Base-by-base conservation (phyloP, 2,888 invertebrate species). In the Andrena hattorfiana region DNA sequence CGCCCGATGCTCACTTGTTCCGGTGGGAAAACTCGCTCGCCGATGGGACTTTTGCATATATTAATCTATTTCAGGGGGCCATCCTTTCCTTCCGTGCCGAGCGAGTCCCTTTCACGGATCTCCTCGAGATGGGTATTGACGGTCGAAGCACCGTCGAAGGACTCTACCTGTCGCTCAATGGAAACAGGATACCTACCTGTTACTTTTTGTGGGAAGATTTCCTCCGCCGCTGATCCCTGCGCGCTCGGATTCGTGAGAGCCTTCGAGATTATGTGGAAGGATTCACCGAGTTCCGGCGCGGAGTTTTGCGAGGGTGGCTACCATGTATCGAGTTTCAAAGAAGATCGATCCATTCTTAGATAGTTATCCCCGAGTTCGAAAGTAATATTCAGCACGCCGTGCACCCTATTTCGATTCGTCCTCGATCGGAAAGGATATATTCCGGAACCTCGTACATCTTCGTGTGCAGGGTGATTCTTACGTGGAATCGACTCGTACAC, bases 171-270 rank as follows among this genome's bases (percentile, higher is more conserved):
- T 93, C 90, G 90, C 83, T 93, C 91, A 93, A 94, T 92, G 89
- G 93, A 91, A 92, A 93, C 85, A 83, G 92, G 92, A 93, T 92
- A 93, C 85, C 93, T 94, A 94, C 94, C 94, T 94, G 94, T 93
- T 90, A 89, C 90, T 90, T 89, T 89, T 91, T 91, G 92, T 92
- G 91, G 92, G 92, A 93, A 90, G 91, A 89, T 91, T 92, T 92
- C 88, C 81, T 67, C 84, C 73, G 75, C 49, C 59, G 73, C 72
- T 56, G 83, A 79, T 84, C 76, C 77, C 59, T 48, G 13, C 6
- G 68, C 73, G 64, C 28, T 49, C 73, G 75, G 78, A 84, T 49
- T 78, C 87, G 88, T 87, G 85, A 87, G 87, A 89, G 84, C 72
- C 81, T 63, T 7, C 28, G 49, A 70, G 73, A 87, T 81, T 70